Conservation (phyloP, 2,797 vertebrate genomes). For the Enteromius treurensis region DNA sequence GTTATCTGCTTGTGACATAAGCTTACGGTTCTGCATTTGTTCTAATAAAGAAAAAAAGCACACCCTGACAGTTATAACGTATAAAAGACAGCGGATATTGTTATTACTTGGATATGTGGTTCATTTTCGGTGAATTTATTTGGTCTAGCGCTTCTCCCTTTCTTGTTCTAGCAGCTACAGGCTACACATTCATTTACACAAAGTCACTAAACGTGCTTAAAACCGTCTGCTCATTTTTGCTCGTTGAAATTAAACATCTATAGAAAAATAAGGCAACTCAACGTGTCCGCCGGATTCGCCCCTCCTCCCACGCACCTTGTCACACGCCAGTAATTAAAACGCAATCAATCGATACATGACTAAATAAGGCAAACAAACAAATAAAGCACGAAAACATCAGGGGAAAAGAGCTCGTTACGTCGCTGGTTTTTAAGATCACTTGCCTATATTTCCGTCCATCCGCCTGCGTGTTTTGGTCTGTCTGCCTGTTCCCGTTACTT, state of each 20-base stretch:
- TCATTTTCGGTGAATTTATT: constrained; percentile 64
- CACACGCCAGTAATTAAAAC: constrained; percentile 85
- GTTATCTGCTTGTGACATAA: constrained; percentile 44
- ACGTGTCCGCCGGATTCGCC: constrained; percentile 73
- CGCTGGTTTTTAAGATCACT: constrained; percentile 77
- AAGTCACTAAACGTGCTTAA: constrained; percentile 59
- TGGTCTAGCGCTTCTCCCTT: constrained; percentile 56
- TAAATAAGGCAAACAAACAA: constrained; percentile 70
- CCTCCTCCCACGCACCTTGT: constrained; percentile 78
- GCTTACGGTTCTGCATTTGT: constrained; percentile 40
- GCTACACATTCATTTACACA: constrained; percentile 69
- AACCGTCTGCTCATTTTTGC: constrained; percentile 34
- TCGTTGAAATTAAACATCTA: constrained; percentile 52
- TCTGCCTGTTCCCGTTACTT: constrained; percentile 69
- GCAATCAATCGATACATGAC: constrained; percentile 83
- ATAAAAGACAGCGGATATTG: constrained; percentile 64
- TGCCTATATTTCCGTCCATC: constrained; percentile 83
- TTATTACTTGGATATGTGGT: constrained; percentile 71
- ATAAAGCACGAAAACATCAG: constrained; percentile 55
- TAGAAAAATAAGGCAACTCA: constrained; percentile 69
- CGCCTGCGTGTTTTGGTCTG: constrained; percentile 79
- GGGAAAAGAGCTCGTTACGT: constrained; percentile 59
- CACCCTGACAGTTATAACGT: constrained; percentile 50
- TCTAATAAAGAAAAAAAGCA: constrained; percentile 54
- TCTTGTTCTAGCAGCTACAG: constrained; percentile 67